Conservation (phyloP, 2,888 invertebrate genomes). For the Crematogaster levior region DNA sequence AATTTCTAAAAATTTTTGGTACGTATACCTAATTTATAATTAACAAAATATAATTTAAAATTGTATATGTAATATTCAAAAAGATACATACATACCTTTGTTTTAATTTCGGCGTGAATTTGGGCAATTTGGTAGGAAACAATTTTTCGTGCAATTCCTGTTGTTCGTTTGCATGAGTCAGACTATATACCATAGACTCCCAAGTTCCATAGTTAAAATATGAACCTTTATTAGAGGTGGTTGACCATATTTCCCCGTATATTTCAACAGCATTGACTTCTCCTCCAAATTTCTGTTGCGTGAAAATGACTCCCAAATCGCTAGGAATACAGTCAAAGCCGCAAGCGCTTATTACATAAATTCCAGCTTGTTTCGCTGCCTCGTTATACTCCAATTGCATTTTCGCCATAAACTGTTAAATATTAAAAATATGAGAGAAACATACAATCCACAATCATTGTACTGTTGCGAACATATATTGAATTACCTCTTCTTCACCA, state of each 20-base stretch:
- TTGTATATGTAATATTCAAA: background rate
- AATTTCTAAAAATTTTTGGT: background rate
- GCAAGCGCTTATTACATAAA: conserved; percentile 96
- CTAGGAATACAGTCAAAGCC: conserved; percentile 97
- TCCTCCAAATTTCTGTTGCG: conserved; percentile 92
- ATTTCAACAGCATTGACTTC: conserved; percentile 92
- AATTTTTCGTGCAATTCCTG: conserved; percentile 89
- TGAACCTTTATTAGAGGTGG: conserved; percentile 81
- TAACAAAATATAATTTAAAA: background rate
- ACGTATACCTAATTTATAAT: background rate
- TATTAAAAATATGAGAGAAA: conserved; percentile 20
- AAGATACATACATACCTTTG: conserved; percentile 86
- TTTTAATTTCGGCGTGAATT: conserved; percentile 88
- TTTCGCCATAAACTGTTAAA: conserved; percentile 91
- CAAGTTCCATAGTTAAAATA: conserved; percentile 94
- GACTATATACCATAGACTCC: conserved; percentile 93
- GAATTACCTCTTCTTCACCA: conserved; percentile 93
- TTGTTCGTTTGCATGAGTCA: conserved; percentile 90
- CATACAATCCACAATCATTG: conserved; percentile 4
- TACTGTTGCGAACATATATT: background rate
- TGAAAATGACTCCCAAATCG: conserved; percentile 94
- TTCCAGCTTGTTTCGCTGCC: conserved; percentile 91
- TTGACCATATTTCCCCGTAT: conserved; percentile 87
- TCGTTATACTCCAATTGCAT: conserved; percentile 94
- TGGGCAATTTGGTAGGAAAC: conserved; percentile 89